Evolutionary conservation across 2,888 invertebrate species (phyloP), one percentile per base, ranked within the genome.

Genomic region (Mechanitis messenoides): DNA sequence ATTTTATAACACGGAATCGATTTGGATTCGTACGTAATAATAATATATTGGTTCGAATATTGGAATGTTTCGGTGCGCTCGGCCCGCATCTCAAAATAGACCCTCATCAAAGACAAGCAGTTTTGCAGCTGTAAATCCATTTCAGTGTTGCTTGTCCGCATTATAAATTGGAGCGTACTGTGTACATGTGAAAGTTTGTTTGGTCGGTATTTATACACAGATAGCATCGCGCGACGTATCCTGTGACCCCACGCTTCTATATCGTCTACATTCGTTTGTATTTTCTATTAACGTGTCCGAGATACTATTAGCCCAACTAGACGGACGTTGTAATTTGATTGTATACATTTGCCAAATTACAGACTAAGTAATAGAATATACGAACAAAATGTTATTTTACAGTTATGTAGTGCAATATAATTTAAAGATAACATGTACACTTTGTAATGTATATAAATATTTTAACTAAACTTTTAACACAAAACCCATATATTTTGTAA

Each of bases 111-210:
- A 90, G 90, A 89, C 88, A 85, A 86, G 81, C 86, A 89, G 86
- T 86, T 85, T 87, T 85, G 87, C 87, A 87, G 90, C 89, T 88
- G 90, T 90, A 90, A 90, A 90, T 89, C 89, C 87, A 87, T 87
- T 88, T 90, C 88, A 87, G 81, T 85, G 85, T 87, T 81, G 85
- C 85, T 84, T 85, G 87, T 87, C 86, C 84, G 87, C 81, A 83
- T 87, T 90, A 89, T 90, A 90, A 90, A 90, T 90, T 85, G 83
- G 85, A 81, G 74, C 81, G 77, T 79, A 78, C 73, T 70, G 61
- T 68, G 68, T 71, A 69, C 67, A 69, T 73, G 69, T 74, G 70
- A 71, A 76, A 73, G 74, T 73, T 69, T 72, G 71, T 72, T 69
- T 74, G 74, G 75, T 72, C 69, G 69, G 68, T 71, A 70, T 72